Evolutionary conservation across 2,888 invertebrate genomes (phyloP).

Genomic region (Lepidonotus clava): DNA sequence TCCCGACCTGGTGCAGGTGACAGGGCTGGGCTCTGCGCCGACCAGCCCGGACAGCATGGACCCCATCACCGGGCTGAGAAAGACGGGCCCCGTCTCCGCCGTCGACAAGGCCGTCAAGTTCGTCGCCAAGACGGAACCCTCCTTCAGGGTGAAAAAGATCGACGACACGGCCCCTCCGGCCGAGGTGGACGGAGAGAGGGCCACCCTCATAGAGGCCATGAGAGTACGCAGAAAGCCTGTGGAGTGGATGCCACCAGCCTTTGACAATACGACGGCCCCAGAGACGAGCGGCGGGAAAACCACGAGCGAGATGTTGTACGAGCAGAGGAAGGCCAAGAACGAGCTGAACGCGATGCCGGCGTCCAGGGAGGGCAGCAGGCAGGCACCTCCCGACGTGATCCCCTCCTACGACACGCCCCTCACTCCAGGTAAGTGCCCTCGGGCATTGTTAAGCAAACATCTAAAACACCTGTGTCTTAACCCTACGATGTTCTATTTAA

Average conservation of each 20-base stretch:
- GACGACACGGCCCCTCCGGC: background rate
- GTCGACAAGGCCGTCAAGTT: constrained; percentile 57
- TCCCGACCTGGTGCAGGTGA: background rate
- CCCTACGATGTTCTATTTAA: no score
- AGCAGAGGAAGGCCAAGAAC: constrained; percentile 40
- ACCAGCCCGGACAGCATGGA: constrained; percentile 42
- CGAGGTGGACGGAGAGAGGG: constrained; percentile 43
- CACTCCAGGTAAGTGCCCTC: constrained; percentile 2
- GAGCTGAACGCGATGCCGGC: background rate
- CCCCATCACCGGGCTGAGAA: constrained; percentile 55
- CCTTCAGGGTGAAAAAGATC: constrained; percentile 37
- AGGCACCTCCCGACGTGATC: constrained; percentile 16
- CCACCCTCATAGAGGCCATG: constrained; percentile 52
- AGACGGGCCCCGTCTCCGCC: constrained; percentile 49
- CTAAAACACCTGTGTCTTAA: no score
- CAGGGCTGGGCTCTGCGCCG: background rate
- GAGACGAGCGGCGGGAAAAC: background rate
- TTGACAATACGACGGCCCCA: background rate
- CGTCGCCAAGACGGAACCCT: constrained; percentile 42
- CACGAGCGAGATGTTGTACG: constrained; percentile 40
- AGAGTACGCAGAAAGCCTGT: constrained; percentile 12
- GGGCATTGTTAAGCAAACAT: no score
- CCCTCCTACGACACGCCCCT: constrained; percentile 8
- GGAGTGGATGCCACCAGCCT: constrained; percentile 35
- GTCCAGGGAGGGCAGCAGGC: background rate